phyloP scores from a whole-genome alignment of 2,888 invertebrate genomes.

The Syrista parreyssii region DNA sequence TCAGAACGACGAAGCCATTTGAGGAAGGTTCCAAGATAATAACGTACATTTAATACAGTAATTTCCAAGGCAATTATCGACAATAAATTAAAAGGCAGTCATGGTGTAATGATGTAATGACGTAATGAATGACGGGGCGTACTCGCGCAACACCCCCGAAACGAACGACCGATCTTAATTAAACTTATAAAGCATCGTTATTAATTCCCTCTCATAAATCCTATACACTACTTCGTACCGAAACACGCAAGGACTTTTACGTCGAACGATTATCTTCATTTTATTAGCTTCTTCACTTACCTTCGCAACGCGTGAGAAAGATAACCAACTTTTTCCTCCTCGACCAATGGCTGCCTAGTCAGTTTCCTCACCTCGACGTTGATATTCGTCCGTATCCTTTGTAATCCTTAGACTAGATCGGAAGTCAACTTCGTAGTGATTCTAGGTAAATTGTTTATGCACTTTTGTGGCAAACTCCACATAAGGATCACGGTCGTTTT shows the following conservation, averaged over 20 bases:
- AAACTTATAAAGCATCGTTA: neutral
- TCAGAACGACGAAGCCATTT: neutral
- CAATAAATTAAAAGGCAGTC: neutral
- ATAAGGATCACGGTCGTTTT: neutral
- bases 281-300: neutral
- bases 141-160: neutral
- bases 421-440: neutral
- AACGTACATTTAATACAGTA: neutral
- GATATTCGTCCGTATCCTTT: neutral
- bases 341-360: neutral
- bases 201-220: neutral
- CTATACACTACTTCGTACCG: neutral
- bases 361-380: neutral
- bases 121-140: neutral
- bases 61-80: neutral
- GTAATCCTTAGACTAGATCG: neutral
- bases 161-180: neutral
- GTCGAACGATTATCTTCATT: neutral
- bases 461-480: constrained; percentile 23
- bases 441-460: constrained; percentile 30
- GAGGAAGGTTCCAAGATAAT: neutral
- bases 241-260: neutral
- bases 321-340: neutral
- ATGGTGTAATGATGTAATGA: neutral
- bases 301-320: neutral